phyloP scores from a whole-genome alignment of 2,888 invertebrate genomes.

The Anthophora plumipes region DNA sequence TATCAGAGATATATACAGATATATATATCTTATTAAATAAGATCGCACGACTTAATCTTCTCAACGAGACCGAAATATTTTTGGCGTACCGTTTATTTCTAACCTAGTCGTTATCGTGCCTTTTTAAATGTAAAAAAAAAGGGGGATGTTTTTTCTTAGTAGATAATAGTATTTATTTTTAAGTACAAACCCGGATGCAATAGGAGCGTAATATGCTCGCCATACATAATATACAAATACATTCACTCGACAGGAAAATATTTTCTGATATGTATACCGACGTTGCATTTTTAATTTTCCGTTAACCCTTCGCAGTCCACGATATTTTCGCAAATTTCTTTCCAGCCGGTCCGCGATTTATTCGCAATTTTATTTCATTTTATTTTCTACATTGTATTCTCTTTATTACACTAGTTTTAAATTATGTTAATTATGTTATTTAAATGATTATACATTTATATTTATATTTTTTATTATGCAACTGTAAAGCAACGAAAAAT shows the following conservation, averaged over 20 bases:
- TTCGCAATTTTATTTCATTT: too few relatives aligned
- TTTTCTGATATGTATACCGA: conserved; percentile 31
- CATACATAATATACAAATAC: conserved; percentile 30
- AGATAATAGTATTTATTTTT: conserved; percentile 61
- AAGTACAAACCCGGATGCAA: conserved; percentile 54
- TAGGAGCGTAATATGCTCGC: conserved; percentile 35
- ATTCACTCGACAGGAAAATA: conserved; percentile 27
- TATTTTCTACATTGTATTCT: too few relatives aligned
- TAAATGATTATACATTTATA: too few relatives aligned
- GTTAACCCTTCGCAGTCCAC: too few relatives aligned
- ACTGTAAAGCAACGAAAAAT: too few relatives aligned
- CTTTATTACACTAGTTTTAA: too few relatives aligned
- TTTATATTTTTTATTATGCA: too few relatives aligned
- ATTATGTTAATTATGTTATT: too few relatives aligned
- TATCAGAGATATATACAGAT: conserved; percentile 44
- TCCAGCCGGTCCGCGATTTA: too few relatives aligned
- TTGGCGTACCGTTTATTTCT: conserved; percentile 53
- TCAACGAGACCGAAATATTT: conserved; percentile 35
- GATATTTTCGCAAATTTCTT: too few relatives aligned
- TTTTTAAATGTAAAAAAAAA: conserved; percentile 44
- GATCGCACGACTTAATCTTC: conserved; percentile 35
- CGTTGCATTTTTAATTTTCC: conserved; percentile 26
- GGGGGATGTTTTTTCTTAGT: conserved; percentile 32
- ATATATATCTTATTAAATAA: conserved; percentile 50
- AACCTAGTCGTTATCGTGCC: conserved; percentile 57